Evolutionary conservation across 2,797 vertebrate genomes (phyloP).

Genomic region (Pogoniulus pusillus): DNA sequence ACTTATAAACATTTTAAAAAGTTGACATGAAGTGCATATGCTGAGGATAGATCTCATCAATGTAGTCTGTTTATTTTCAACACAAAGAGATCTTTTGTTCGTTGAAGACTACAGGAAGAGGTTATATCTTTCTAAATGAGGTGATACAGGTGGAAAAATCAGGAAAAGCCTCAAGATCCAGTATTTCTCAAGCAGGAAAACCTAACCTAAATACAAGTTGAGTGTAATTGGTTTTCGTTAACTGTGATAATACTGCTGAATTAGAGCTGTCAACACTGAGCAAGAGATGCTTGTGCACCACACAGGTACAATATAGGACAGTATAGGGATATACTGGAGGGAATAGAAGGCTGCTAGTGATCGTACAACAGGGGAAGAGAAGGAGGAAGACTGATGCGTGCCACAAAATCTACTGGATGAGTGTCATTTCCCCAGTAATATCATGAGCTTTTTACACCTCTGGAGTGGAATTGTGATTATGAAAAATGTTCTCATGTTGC

Average conservation of each 20-base stretch:
- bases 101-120: not conserved
- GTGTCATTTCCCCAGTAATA: not conserved
- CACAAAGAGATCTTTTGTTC: not conserved
- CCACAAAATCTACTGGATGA: not conserved
- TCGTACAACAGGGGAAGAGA: not conserved
- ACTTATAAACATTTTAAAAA: not conserved
- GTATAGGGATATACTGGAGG: rapidly evolving
- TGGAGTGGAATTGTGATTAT: not conserved
- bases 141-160: not conserved
- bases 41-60: not conserved
- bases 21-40: not conserved
- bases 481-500: not conserved
- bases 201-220: not conserved
- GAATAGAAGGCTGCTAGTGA: not conserved
- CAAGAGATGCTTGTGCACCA: not conserved
- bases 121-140: not conserved
- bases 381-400: not conserved
- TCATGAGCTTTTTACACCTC: not conserved
- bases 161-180: not conserved
- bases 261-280: not conserved
- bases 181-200: not conserved
- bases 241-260: not conserved
- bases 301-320: not conserved
- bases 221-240: not conserved
- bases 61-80: not conserved